Conservation (phyloP, 2,113 vertebrate genomes). For the Myodes glareolus region DNA sequence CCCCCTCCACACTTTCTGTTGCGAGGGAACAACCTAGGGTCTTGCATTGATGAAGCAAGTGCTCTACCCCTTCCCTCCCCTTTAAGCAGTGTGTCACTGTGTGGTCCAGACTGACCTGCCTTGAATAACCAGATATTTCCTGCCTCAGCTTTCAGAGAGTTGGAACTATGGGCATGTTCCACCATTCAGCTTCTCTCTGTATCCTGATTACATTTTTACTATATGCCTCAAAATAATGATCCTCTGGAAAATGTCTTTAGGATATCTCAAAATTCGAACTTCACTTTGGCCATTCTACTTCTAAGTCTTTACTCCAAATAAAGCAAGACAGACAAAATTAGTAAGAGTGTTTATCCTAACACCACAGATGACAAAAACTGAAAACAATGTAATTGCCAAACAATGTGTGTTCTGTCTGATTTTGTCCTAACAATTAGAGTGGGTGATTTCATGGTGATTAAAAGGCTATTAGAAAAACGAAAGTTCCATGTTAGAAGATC, state of each 20-base stretch:
- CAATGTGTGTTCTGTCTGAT: background rate
- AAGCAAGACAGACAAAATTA: background rate
- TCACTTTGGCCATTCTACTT: constrained; percentile 27
- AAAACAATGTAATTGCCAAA: constrained; percentile 36
- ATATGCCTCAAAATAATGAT: background rate
- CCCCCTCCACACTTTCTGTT: background rate
- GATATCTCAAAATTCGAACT: background rate
- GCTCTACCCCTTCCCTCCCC: no score
- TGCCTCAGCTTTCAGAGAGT: background rate
- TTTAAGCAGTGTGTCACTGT: background rate
- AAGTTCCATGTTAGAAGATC: constrained; percentile 4
- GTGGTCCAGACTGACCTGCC: no score
- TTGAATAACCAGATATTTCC: background rate
- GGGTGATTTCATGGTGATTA: background rate
- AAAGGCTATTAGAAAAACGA: constrained; percentile 20
- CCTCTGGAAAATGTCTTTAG: constrained; percentile 31
- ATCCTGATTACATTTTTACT: background rate
- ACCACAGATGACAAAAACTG: constrained; percentile 3
- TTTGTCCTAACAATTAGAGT: background rate
- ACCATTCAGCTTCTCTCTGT: background rate
- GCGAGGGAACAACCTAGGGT: background rate
- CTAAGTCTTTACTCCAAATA: constrained; percentile 27
- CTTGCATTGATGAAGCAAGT: background rate
- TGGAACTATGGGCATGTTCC: background rate
- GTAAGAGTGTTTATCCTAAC: background rate